Evolutionary conservation across 2,797 vertebrate species (phyloP), one percentile per base, ranked within the genome.

Genomic region (Setipinna tenuifilis): DNA sequence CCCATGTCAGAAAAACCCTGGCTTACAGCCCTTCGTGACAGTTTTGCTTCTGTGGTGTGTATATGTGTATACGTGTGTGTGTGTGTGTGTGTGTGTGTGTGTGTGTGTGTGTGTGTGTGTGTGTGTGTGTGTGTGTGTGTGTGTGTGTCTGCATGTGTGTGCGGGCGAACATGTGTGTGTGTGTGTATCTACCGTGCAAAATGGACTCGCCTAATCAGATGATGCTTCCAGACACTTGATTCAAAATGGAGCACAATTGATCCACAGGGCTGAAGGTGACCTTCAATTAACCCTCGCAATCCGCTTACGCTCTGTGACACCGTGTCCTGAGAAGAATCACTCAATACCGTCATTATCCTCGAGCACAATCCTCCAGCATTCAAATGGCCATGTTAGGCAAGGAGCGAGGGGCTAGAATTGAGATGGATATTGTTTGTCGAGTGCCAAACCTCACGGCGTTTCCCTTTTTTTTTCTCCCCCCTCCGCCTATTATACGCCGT

Each of bases 191-290:
- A 46, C 41, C 19, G 61, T 48, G 62, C 71, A 44, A 78, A 88
- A 90, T 90, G 87, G 88, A 89, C 89, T 87, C 83, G 21, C 83
- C 83, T 89, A 91, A 91, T 91, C 90, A 90, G 88, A 90, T 90
- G 88, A 89, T 91, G 86, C 88, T 90, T 82, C 81, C 87, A 90
- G 89, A 90, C 88, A 88, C 85, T 90, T 35, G 85, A 85, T 88
- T 89, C 71, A 88, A 90, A 90, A 90, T 89, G 87, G 86, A 88
- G 90, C 87, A 81, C 87, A 86, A 90, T 90, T 90, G 90, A 89
- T 89, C 87, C 61, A 44, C 16, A 86, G 85, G 25, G 9, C 80
- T 61, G 65, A 80, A 83, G 89, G 88, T 89, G 90, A 90, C 90
- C 90, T 90, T 89, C 88, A 89, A 89, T 90, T 90, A 90, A 90